Evolutionary conservation across 2,797 vertebrate genomes (phyloP).

Genomic region (Myotis pilosus): DNA sequence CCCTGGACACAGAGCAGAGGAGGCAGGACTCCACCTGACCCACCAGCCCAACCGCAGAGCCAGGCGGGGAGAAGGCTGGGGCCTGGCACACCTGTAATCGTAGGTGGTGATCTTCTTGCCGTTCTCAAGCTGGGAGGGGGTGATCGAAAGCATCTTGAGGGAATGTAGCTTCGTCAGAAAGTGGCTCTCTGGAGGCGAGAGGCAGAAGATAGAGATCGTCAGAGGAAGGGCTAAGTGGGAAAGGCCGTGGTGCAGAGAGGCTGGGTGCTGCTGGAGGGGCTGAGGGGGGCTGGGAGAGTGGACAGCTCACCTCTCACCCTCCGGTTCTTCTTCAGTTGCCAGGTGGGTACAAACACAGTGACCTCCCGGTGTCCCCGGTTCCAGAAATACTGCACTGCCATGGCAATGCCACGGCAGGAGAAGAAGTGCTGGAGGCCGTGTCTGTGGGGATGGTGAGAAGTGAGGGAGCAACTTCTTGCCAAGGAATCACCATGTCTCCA

Average conservation of each 20-base stretch:
- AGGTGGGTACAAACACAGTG: slow-evolving; percentile 89
- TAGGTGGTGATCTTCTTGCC: slow-evolving; percentile 91
- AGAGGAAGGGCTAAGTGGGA: not conserved
- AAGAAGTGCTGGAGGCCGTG: slow-evolving; percentile 90
- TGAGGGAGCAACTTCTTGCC: not conserved
- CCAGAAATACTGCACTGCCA: slow-evolving; percentile 94
- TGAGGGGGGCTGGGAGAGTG: fast-evolving
- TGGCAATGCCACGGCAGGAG: slow-evolving; percentile 93
- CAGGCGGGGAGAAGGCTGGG: not conserved
- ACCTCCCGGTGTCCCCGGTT: slow-evolving; percentile 90
- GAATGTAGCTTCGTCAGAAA: slow-evolving; percentile 87
- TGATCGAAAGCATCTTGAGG: slow-evolving; percentile 90
- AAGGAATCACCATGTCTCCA: not conserved
- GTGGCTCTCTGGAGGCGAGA: slow-evolving; percentile 85
- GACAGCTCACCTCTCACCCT: slow-evolving; percentile 86
- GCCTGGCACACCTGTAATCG: slow-evolving; percentile 88
- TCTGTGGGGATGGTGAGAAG: not conserved
- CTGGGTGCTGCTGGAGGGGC: not conserved
- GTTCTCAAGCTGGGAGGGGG: slow-evolving; percentile 90
- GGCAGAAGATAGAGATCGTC: not conserved
- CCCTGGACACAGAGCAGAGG: not conserved
- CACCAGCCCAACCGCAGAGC: not conserved
- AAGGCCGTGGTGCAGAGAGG: not conserved
- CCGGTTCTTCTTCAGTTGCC: slow-evolving; percentile 89
- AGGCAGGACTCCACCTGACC: not conserved